Conservation (phyloP, 2,888 invertebrate genomes). For the Nephrocerus scutellatus region DNA sequence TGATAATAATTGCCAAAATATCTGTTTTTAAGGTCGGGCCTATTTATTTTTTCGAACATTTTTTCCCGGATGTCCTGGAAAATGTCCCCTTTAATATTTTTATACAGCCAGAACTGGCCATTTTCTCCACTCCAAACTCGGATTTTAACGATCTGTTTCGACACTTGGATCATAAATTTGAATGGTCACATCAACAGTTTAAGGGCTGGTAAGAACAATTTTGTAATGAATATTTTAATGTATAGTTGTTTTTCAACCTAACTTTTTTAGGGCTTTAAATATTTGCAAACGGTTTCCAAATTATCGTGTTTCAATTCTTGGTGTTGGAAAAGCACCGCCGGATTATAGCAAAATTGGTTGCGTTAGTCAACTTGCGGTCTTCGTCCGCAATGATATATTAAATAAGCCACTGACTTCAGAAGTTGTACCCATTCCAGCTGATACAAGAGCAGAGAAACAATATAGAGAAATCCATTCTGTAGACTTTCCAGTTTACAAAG, state of each 20-base stretch:
- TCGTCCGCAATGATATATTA: constrained; percentile 49
- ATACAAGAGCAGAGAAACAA: constrained; percentile 8
- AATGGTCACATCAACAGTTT: constrained; percentile 83
- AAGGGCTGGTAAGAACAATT: too few species aligned
- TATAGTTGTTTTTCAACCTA: too few species aligned
- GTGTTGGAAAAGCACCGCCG: constrained; percentile 67
- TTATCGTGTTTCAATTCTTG: constrained; percentile 66
- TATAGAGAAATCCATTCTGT: constrained; percentile 49
- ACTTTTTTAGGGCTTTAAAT: too few species aligned
- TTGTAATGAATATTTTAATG: too few species aligned
- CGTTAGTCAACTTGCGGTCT: constrained; percentile 79
- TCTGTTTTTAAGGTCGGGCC: too few species aligned
- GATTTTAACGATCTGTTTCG: constrained; percentile 82
- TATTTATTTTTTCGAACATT: too few species aligned
- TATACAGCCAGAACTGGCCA: constrained; percentile 68
- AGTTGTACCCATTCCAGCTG: constrained; percentile 19
- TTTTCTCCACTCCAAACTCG: constrained; percentile 86
- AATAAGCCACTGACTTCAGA: constrained; percentile 23
- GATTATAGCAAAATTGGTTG: constrained; percentile 62
- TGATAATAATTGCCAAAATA: too few species aligned
- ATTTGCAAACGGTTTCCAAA: constrained; percentile 63
- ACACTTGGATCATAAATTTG: constrained; percentile 89
- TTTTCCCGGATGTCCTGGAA: constrained; percentile 65
- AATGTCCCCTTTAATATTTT: constrained; percentile 73
- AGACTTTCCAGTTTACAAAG: constrained; percentile 50